phyloP scores from a whole-genome alignment of 2,797 vertebrate species.

The Pitangus sulphuratus region DNA sequence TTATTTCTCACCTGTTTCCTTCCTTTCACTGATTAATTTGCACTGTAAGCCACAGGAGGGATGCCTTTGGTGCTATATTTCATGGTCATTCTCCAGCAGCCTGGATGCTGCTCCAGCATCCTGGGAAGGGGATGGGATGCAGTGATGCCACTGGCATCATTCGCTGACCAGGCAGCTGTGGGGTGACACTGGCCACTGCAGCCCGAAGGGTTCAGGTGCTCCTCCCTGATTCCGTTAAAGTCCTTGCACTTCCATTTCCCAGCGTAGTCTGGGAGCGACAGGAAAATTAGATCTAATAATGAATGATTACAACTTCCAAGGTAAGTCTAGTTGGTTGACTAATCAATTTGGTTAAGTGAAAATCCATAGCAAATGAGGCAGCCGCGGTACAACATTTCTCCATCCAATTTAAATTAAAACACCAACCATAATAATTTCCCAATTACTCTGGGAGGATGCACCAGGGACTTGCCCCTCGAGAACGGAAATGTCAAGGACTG shows the following conservation, averaged over 20 bases:
- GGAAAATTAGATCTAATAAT: conserved; percentile 82
- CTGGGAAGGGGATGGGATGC: background rate
- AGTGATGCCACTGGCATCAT: fast-evolving
- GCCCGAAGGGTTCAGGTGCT: background rate
- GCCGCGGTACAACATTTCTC: conserved; percentile 81
- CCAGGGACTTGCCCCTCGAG: conserved; percentile 76
- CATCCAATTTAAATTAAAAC: conserved; percentile 85
- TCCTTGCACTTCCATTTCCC: conserved; percentile 66
- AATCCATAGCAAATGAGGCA: conserved; percentile 85
- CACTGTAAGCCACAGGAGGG: fast-evolving
- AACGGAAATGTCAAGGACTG: conserved; percentile 75
- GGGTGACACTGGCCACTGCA: background rate
- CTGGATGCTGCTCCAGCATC: background rate
- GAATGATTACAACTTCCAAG: conserved; percentile 83
- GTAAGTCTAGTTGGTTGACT: conserved; percentile 85
- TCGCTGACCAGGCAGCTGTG: background rate
- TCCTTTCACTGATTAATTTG: background rate
- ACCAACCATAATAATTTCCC: conserved; percentile 81
- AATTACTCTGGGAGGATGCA: conserved; percentile 77
- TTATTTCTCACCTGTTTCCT: background rate
- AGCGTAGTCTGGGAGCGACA: conserved; percentile 59
- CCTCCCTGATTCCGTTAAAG: background rate
- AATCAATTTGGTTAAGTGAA: conserved; percentile 88
- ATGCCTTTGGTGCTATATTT: fast-evolving
- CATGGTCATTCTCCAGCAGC: fast-evolving